These are phyloP conservation scores for Copsychus sechellarum DNA, from an alignment of 2,113 vertebrate genomes.

Conservation along the genomic window DNA sequence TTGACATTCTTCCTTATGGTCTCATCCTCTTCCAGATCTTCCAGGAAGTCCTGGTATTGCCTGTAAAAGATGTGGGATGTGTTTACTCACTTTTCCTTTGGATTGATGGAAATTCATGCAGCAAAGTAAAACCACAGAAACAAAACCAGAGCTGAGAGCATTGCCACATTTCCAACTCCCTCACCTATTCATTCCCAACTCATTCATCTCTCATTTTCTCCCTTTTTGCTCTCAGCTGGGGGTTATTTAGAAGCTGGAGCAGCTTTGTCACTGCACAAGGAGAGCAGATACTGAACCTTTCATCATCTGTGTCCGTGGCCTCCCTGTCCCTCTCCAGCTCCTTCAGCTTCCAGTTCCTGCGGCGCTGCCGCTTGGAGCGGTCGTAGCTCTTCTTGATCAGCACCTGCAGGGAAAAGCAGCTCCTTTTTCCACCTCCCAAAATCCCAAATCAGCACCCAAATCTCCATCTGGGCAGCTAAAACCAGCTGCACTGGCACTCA, in stretches of 20 bases:
- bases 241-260: background rate
- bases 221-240: background rate
- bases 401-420: constrained; percentile 71
- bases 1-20: constrained; percentile 94
- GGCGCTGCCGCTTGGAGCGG: constrained; percentile 82
- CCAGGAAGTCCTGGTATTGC: constrained; percentile 96
- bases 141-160: background rate
- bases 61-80: constrained; percentile 62
- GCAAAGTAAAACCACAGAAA: background rate
- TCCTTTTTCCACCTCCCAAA: background rate
- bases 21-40: constrained; percentile 97
- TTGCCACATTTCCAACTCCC: background rate
- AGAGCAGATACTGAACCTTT: constrained; percentile 77
- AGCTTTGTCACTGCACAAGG: background rate
- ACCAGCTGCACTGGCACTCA: background rate
- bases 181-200: background rate
- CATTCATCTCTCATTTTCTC: background rate
- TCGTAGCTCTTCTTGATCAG: constrained; percentile 97
- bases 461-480: background rate
- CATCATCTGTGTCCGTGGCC: constrained; percentile 84
- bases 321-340: constrained; percentile 87
- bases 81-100: background rate
- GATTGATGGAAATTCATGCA: background rate
- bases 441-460: background rate
- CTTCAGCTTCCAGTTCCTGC: constrained; percentile 94